Base-by-base conservation (phyloP, 2,888 invertebrate genomes). In the Cerastis rubricosa region DNA sequence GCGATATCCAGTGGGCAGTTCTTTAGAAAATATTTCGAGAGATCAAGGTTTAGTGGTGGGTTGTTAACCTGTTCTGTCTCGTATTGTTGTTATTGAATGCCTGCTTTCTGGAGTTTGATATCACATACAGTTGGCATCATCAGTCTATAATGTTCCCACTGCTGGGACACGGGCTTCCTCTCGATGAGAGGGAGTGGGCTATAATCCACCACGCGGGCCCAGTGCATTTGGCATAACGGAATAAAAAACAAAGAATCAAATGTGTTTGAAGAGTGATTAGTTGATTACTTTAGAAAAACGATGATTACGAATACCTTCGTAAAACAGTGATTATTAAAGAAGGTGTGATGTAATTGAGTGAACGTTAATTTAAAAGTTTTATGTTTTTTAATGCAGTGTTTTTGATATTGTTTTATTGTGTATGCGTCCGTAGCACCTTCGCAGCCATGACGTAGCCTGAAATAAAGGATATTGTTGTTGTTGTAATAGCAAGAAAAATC, bases 21-120 rank as follows among this genome's bases (percentile, higher is more conserved):
- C 51, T 68, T 47, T 78, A 17, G 54, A 65, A 69, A 68, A 63
- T 57, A 61, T 83, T 67, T 63, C 45, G n/a, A 0, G 11, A 25
- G 40, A 65, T 65, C 19, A 64, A 64, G 14, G 14, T 49, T 63
- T 40, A 47, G 1, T 51, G 0, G 9, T 45, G 4, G n/a, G 61
- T 35, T 57, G 47, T 45, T 43, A 43, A 54, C 81, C 43, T 29
- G n/a, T 19, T 63, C 12, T 45, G 17, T 43, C 7, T 69, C 12
- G 35, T 40, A 1, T 69, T 25, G 14, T 64, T 25, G 43, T 25
- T 43, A 25, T 43, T 43, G 43, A 25, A 45, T 17, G 8, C 22
- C 14, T 43, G 8, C n/a, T 64, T 43, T n/a, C 12, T 63, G 6
- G n/a, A n/a, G n/a, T 14, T 43, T 64, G 14, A 43, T 3, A n/a